Evolutionary conservation across 2,797 vertebrate genomes (phyloP).

Genomic region (Sylvilagus floridanus): DNA sequence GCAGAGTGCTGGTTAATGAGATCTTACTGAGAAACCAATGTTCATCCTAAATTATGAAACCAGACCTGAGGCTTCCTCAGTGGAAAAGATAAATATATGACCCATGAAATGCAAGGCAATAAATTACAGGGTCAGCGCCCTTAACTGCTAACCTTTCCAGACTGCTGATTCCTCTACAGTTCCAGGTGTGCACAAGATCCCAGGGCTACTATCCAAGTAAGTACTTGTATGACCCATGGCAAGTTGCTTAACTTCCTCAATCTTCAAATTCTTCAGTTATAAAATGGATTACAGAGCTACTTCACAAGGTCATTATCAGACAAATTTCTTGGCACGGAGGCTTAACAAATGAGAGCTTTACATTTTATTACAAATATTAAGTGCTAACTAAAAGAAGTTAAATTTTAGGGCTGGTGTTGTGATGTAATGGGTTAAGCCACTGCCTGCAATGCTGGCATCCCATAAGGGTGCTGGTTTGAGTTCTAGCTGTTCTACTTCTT

Average conservation of each 20-base stretch:
- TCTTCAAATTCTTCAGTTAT: neutral
- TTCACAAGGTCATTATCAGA: neutral
- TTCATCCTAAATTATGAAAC: conserved; percentile 12
- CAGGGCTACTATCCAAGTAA: neutral
- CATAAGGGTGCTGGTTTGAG: no score
- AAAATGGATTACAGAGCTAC: conserved; percentile 18
- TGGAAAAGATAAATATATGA: neutral
- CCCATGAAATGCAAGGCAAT: neutral
- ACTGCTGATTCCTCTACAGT: neutral
- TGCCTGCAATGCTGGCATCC: no score
- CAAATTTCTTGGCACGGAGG: neutral
- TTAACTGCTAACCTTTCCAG: neutral
- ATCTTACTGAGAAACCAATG: neutral
- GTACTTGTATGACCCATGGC: neutral
- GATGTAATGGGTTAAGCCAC: no score
- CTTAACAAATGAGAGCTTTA: neutral
- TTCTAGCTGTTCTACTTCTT: no score
- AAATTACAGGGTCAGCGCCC: neutral
- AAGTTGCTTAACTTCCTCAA: neutral
- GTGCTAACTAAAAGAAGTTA: neutral
- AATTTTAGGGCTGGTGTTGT: no score
- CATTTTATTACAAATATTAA: neutral
- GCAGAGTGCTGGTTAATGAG: neutral
- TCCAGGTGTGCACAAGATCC: neutral
- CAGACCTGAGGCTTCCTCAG: neutral